A percentile compares a stretch with the other conserved stretches of the same genome.
These are phyloP conservation scores for Hypena proboscidalis DNA, from an alignment of 2,888 invertebrate genomes.

Conservation along the genomic window DNA sequence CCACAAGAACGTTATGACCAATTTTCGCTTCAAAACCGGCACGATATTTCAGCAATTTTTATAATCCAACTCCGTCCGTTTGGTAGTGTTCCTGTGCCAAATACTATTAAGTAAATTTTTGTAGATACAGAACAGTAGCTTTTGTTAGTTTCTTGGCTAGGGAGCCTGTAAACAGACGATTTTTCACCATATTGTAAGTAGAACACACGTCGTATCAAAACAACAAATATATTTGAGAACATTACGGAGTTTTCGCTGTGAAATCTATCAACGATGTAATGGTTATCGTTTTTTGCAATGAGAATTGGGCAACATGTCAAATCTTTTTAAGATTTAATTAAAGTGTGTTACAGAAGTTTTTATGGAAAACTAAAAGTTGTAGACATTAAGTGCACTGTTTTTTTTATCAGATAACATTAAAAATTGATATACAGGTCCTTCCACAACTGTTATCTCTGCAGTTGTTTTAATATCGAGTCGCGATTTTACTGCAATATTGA, in stretches of 20 bases:
- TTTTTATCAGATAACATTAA: no score
- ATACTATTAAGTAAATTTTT: conserved; percentile 65
- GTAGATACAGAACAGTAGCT: conserved; percentile 56
- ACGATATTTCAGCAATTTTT: conserved; percentile 48
- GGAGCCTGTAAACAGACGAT: conserved; percentile 54
- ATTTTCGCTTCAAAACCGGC: conserved; percentile 13
- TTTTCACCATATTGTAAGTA: conserved; percentile 52
- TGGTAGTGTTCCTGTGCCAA: conserved; percentile 59
- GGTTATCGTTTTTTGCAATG: no score
- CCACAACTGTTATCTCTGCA: no score
- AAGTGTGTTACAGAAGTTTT: no score
- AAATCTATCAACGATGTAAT: no score
- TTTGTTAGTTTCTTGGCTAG: conserved; percentile 65
- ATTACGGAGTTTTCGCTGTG: conserved; percentile 7
- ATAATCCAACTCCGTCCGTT: conserved; percentile 44
- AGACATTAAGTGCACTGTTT: no score
- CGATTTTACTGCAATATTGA: no score
- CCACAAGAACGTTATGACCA: conserved; percentile 13
- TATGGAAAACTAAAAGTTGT: no score
- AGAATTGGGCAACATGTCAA: no score
- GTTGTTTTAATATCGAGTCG: no score
- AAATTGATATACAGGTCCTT: no score
- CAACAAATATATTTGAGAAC: conserved; percentile 33
- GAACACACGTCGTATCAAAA: conserved; percentile 40
- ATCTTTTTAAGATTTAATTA: no score